These are phyloP conservation scores for Mycetomoellerius zeteki DNA, from an alignment of 1,140 invertebrate genomes.

Conservation along the genomic window DNA sequence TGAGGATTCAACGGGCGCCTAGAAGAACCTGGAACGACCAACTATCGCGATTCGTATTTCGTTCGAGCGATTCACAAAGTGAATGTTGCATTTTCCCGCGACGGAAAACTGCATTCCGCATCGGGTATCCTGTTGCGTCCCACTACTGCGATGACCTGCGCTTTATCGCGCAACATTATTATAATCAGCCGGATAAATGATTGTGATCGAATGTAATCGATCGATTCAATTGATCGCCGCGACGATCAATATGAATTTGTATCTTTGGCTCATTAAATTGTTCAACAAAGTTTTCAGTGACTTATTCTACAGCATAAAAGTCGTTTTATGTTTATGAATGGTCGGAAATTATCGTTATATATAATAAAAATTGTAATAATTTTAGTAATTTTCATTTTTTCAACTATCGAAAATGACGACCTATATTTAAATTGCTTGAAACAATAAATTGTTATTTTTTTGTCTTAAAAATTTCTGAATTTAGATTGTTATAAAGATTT, in stretches of 20 bases:
- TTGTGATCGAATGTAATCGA: background rate
- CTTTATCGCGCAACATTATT: slow-evolving; percentile 12
- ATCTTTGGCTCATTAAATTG: background rate
- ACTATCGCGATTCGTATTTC: background rate
- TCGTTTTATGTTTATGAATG: background rate
- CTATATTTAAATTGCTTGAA: background rate
- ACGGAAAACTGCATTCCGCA: slow-evolving; percentile 4
- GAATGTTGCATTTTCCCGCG: slow-evolving; percentile 22
- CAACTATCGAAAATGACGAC: background rate
- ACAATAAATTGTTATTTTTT: background rate
- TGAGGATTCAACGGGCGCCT: slow-evolving; percentile 4
- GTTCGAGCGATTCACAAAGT: background rate
- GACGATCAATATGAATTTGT: background rate
- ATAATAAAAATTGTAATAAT: background rate
- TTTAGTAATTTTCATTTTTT: background rate
- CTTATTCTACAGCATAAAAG: background rate
- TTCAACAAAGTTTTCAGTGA: background rate
- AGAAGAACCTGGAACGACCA: background rate
- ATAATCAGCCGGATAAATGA: background rate
- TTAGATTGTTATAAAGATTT: background rate
- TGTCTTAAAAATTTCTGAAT: background rate
- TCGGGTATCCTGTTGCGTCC: slow-evolving; percentile 48
- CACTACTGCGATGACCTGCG: slow-evolving; percentile 18
- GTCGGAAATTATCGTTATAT: background rate
- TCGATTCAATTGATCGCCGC: background rate